phyloP scores from a whole-genome alignment of 2,113 vertebrate species.

The Falcunculus frontatus region DNA sequence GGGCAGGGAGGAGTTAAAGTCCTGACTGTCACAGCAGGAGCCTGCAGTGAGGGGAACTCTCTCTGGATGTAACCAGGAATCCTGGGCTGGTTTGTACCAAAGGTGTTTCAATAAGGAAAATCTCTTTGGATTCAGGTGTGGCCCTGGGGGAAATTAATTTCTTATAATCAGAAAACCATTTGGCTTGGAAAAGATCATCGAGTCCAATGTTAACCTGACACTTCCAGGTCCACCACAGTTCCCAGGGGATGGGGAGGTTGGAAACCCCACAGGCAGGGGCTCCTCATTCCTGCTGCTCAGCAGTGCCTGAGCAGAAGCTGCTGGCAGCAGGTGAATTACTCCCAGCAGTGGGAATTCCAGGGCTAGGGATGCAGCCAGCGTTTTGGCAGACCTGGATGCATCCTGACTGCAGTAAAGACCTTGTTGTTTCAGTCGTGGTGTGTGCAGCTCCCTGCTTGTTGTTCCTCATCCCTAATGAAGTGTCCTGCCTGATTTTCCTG shows the following conservation, averaged over 20 bases:
- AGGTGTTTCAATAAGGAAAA: neutral
- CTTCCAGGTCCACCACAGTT: neutral
- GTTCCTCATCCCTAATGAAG: neutral
- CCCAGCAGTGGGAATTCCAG: neutral
- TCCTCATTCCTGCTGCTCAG: neutral
- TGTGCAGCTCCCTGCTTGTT: neutral
- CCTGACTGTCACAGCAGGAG: neutral
- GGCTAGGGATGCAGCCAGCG: neutral
- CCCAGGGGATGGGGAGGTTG: neutral
- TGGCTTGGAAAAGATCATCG: neutral
- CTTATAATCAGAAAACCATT: neutral
- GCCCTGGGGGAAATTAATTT: neutral
- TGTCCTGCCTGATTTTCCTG: neutral
- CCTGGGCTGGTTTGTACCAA: neutral
- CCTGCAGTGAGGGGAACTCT: neutral
- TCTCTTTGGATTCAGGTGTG: neutral
- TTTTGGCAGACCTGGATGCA: neutral
- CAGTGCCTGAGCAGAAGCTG: neutral
- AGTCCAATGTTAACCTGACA: neutral
- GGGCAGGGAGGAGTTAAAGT: neutral
- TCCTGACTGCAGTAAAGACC: neutral
- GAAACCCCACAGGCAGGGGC: neutral
- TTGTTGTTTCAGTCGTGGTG: rapidly evolving
- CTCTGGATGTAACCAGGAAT: neutral
- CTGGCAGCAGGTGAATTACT: neutral